Evolutionary conservation across 2,113 vertebrate genomes (phyloP).

Genomic region (Menidia beryllina): DNA sequence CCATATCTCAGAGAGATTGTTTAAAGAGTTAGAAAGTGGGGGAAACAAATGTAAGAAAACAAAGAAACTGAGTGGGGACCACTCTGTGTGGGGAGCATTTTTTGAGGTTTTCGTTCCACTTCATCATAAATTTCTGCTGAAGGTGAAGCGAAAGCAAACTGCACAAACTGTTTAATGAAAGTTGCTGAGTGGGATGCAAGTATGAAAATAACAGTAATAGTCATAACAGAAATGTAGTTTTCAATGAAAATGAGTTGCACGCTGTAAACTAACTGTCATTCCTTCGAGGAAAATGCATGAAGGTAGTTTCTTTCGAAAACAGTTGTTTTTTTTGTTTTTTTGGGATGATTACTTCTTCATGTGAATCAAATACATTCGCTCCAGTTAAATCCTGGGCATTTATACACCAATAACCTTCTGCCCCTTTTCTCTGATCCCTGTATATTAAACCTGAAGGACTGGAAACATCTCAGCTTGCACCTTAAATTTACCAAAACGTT

Average conservation of each 20-base stretch:
- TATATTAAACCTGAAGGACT: too few species aligned
- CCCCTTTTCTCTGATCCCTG: slow-evolving; percentile 32
- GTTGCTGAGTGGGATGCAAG: slow-evolving; percentile 5
- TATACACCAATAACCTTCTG: slow-evolving; percentile 35
- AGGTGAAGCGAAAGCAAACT: slow-evolving; percentile 39
- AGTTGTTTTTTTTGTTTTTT: neutral
- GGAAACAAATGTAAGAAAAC: neutral
- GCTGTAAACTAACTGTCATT: neutral
- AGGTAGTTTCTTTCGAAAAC: neutral
- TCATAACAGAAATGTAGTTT: neutral
- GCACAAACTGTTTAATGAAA: slow-evolving; percentile 34
- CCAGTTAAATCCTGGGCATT: too few species aligned
- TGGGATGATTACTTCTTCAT: neutral
- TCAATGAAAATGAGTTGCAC: neutral
- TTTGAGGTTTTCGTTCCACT: neutral
- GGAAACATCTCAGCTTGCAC: too few species aligned
- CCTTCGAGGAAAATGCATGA: neutral
- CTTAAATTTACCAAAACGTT: too few species aligned
- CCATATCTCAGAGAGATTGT: neutral
- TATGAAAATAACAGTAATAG: neutral
- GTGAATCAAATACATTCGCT: slow-evolving; percentile 25
- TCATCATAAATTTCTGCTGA: neutral
- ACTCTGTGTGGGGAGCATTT: too few species aligned
- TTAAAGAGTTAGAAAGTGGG: neutral
- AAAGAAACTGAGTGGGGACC: too few species aligned